Evolutionary conservation across 1,140 invertebrate species (phyloP), one percentile per base, ranked within the genome.

Genomic region (Cataglyphis hispanica): DNA sequence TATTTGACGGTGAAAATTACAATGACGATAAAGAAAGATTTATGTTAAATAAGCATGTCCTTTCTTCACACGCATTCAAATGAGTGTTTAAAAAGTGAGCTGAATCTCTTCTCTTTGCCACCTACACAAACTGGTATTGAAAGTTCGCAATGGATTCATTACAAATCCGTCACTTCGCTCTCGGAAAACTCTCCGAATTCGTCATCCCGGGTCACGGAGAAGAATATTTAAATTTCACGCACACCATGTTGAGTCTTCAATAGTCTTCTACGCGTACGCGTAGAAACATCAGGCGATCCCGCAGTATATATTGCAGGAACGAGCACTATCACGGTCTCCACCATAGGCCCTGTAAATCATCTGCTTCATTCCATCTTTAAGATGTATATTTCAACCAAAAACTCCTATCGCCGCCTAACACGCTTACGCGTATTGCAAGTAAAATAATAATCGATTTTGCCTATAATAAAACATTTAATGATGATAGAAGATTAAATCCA

Each of bases 321-420:
- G n/a, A n/a, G n/a, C n/a, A n/a, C n/a, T n/a, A n/a, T n/a, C n/a
- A n/a, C n/a, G 0, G 5, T 10, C 10, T 1, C 8, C 40, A 10
- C 40, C 8, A 13, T 16, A 69, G 13, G 2, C 4, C 69, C 25
- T 0, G 19, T 22, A n/a, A 72, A 72, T 72, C 27, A 72, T 72
- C 13, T 72, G 2, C 3, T 72, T 0, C 46, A 72, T 56, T 56
- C 8, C 4, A 56, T 72, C 7, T 72, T 72, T 27, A 40, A 76
- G 43, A 78, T n/a, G 60, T 78, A 2, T 53, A 64, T 40, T 78
- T 78, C 3, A 78, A 66, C 50, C 60, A 78, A 53, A 78, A 78
- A 0, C 40, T 50, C 13, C 11, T 46, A 13, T 46, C 43, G 13
- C 11, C 43, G 1, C 43, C 43, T 3, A 46, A 46, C 43, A 46